These are phyloP conservation scores for Apotomis turbidana DNA, from an alignment of 2,888 invertebrate species.

Conservation along the genomic window DNA sequence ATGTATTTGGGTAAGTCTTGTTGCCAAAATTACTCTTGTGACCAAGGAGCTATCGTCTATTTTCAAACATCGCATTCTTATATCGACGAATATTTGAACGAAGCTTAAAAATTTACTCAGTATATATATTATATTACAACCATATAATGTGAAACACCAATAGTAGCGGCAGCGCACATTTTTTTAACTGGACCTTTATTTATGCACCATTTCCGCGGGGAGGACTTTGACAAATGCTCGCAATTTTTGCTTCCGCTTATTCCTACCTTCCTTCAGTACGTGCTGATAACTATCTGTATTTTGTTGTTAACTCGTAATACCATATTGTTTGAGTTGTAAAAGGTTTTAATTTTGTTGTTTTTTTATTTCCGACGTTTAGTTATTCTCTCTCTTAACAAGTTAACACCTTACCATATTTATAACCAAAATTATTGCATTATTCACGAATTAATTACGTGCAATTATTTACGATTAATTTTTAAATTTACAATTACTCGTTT, in stretches of 20 bases:
- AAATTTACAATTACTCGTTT: not conserved
- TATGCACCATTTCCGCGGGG: slow-evolving; percentile 78
- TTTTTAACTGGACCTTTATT: slow-evolving; percentile 76
- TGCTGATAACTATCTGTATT: slow-evolving; percentile 38
- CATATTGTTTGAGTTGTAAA: not conserved
- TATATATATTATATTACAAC: not conserved
- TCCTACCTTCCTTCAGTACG: slow-evolving; percentile 50
- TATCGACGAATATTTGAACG: too few relatives aligned
- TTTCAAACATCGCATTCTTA: too few relatives aligned
- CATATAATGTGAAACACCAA: slow-evolving; percentile 13
- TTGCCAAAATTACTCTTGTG: too few relatives aligned
- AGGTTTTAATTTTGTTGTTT: not conserved
- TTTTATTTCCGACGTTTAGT: too few relatives aligned
- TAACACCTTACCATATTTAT: too few relatives aligned
- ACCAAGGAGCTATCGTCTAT: too few relatives aligned
- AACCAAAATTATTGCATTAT: too few relatives aligned
- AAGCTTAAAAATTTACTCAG: too few relatives aligned
- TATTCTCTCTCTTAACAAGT: too few relatives aligned
- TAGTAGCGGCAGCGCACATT: slow-evolving; percentile 58
- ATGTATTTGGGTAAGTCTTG: too few relatives aligned
- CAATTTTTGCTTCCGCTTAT: slow-evolving; percentile 72
- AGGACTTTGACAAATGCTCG: slow-evolving; percentile 79
- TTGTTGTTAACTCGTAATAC: slow-evolving; percentile 35
- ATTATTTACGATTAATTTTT: not conserved
- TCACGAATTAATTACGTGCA: too few relatives aligned